Evolutionary conservation across 2,888 invertebrate species (phyloP).

Genomic region (Cryptocheilus praepositus): DNA sequence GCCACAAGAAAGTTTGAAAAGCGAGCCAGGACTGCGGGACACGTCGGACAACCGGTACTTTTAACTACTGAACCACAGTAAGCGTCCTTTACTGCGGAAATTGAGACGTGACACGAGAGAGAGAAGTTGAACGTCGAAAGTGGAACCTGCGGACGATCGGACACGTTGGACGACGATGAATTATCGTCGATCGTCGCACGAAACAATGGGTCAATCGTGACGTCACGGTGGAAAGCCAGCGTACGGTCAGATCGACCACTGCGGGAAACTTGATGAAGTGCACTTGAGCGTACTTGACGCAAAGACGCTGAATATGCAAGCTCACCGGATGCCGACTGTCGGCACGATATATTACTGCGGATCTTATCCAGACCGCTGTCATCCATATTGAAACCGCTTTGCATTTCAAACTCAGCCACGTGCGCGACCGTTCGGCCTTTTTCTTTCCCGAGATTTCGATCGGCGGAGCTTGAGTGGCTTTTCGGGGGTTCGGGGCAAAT

Average conservation of each 20-base stretch:
- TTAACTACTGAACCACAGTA: no score
- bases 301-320: conserved; percentile 71
- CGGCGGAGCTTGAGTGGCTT: no score
- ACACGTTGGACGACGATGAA: conserved; percentile 5
- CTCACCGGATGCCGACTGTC: conserved; percentile 71
- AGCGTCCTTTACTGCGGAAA: no score
- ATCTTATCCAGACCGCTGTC: conserved; percentile 68
- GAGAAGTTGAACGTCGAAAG: no score
- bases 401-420: conserved; percentile 58
- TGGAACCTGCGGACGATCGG: not conserved
- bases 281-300: conserved; percentile 64
- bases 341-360: conserved; percentile 72
- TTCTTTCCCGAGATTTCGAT: no score
- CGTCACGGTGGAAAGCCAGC: conserved; percentile 36
- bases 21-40: no score
- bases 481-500: no score
- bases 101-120: no score
- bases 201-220: conserved; percentile 38
- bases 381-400: conserved; percentile 66
- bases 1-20: no score
- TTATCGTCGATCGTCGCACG: conserved; percentile 30
- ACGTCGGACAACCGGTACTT: no score
- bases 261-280: conserved; percentile 65
- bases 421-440: conserved; percentile 1
- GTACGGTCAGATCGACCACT: conserved; percentile 36